Percentiles rank a stretch among this genome's conserved stretches.
Evolutionary conservation across 1,140 invertebrate genomes (phyloP).

Genomic region (Cydia strobilella): DNA sequence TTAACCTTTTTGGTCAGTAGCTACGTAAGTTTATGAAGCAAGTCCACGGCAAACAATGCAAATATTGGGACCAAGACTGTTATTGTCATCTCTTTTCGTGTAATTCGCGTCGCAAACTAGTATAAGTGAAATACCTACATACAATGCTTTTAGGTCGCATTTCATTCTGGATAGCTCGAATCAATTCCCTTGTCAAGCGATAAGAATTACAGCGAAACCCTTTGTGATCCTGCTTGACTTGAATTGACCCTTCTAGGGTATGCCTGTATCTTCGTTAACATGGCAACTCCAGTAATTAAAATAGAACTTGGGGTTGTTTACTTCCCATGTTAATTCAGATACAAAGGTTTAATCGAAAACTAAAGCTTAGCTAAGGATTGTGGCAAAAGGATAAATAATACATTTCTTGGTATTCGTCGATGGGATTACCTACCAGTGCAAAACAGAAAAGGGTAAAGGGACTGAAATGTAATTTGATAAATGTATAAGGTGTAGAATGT

Average conservation of each 20-base stretch:
- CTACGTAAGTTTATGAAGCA: slow-evolving; percentile 30
- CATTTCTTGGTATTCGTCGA: background rate
- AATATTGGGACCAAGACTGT: slow-evolving; percentile 34
- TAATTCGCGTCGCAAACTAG: background rate
- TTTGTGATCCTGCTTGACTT: slow-evolving; percentile 38
- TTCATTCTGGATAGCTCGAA: background rate
- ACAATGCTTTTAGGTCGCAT: background rate
- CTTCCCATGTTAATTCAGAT: slow-evolving; percentile 22
- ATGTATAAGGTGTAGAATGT: too few relatives aligned
- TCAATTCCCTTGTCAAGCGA: background rate
- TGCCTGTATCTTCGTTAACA: slow-evolving; percentile 34
- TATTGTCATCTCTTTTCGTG: background rate
- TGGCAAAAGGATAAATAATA: slow-evolving; percentile 15
- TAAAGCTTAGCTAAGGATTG: background rate
- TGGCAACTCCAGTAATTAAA: slow-evolving; percentile 37
- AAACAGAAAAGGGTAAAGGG: too few relatives aligned
- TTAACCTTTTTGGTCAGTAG: slow-evolving; percentile 19
- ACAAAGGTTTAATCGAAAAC: slow-evolving; percentile 35
- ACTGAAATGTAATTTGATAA: too few relatives aligned
- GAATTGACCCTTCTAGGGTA: slow-evolving; percentile 32
- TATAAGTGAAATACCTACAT: background rate
- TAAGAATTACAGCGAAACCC: background rate
- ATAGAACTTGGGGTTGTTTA: slow-evolving; percentile 35
- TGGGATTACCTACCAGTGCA: background rate
- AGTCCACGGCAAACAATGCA: slow-evolving; percentile 35